These are phyloP conservation scores for Bradypodion ventrale DNA, from an alignment of 2,797 vertebrate species.

Conservation along the genomic window DNA sequence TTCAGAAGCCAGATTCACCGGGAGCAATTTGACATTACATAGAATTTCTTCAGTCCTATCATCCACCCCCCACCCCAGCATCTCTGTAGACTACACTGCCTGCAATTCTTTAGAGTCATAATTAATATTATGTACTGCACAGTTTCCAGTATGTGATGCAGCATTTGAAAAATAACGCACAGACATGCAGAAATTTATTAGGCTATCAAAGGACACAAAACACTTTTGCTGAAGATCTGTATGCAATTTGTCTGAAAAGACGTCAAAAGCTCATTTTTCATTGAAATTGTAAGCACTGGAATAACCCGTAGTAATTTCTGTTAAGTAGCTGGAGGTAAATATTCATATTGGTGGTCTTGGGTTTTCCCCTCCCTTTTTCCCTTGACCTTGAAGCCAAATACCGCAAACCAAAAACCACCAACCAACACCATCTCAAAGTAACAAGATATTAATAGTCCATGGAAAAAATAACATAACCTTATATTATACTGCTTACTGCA, in stretches of 20 bases:
- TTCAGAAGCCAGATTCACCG: constrained; percentile 11
- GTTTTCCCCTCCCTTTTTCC: constrained; percentile 64
- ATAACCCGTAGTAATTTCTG: constrained; percentile 58
- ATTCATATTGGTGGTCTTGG: constrained; percentile 71
- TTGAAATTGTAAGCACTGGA: constrained; percentile 52
- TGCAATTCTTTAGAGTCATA: constrained; percentile 35
- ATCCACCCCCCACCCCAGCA: constrained; percentile 36
- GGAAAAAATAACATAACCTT: constrained; percentile 83
- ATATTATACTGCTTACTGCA: constrained; percentile 59
- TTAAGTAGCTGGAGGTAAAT: constrained; percentile 63
- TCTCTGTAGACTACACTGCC: neutral
- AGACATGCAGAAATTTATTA: constrained; percentile 33
- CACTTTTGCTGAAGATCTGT: constrained; percentile 35
- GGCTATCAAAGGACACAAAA: constrained; percentile 40
- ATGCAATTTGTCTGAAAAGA: constrained; percentile 22
- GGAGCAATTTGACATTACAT: constrained; percentile 1
- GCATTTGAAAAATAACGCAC: constrained; percentile 37
- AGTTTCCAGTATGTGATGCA: constrained; percentile 20
- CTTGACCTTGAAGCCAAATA: constrained; percentile 72
- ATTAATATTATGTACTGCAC: neutral
- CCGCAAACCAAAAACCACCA: constrained; percentile 73
- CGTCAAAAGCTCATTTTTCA: constrained; percentile 39
- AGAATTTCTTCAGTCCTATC: constrained; percentile 22
- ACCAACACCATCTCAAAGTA: constrained; percentile 74
- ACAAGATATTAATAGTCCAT: constrained; percentile 80